Percentiles rank a stretch among this genome's conserved stretches.
phyloP scores from a whole-genome alignment of 2,888 invertebrate species.

The Atrina japonica region DNA sequence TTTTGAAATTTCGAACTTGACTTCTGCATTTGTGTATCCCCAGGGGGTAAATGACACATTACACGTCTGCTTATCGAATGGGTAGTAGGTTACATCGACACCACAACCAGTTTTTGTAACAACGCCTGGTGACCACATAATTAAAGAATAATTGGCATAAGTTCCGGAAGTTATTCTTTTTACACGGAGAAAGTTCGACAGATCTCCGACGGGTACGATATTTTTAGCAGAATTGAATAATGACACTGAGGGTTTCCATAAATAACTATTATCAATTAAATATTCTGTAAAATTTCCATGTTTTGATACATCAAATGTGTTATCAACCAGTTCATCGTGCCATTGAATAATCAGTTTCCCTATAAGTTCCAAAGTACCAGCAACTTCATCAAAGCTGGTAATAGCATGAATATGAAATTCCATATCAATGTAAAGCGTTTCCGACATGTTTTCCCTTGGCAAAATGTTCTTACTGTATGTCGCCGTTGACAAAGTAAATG shows the following conservation, averaged over 20 bases:
- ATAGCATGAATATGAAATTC: conserved; percentile 22
- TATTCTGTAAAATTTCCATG: conserved; percentile 35
- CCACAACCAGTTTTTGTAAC: conserved; percentile 39
- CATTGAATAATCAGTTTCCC: conserved; percentile 33
- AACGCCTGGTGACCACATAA: conserved; percentile 34
- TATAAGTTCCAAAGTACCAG: conserved; percentile 40
- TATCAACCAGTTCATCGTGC: conserved; percentile 30
- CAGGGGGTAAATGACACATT: conserved; percentile 38
- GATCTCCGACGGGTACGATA: conserved; percentile 30
- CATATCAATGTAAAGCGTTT: conserved; percentile 26
- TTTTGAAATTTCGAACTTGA: neutral
- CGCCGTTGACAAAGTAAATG: conserved; percentile 26
- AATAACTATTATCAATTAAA: conserved; percentile 20
- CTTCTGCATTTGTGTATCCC: conserved; percentile 31
- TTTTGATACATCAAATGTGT: conserved; percentile 11
- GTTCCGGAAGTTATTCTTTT: neutral
- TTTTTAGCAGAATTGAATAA: conserved; percentile 37
- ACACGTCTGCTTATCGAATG: conserved; percentile 41
- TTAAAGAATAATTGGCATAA: neutral
- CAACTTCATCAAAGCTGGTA: conserved; percentile 37
- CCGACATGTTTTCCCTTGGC: conserved; percentile 19
- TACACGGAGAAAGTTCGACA: conserved; percentile 23
- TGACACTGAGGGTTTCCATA: conserved; percentile 37
- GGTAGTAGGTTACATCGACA: conserved; percentile 32
- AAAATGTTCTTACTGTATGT: conserved; percentile 27